Evolutionary conservation across 2,888 invertebrate genomes (phyloP).

Genomic region (Parelbella ahira): DNA sequence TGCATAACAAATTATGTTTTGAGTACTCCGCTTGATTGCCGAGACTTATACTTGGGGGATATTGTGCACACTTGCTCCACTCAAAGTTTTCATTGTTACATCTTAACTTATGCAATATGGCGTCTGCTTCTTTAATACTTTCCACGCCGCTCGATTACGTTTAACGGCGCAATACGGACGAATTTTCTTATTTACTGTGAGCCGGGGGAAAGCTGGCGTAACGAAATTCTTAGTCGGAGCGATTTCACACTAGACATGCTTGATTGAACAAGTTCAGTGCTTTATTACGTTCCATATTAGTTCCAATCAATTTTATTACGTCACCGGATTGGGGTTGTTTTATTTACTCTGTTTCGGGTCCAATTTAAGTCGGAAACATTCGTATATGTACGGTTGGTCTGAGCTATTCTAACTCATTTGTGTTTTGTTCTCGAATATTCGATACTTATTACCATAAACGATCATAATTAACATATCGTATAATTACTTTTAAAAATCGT

Average conservation of each 20-base stretch:
- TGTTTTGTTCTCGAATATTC: neutral
- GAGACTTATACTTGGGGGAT: slow-evolving; percentile 61
- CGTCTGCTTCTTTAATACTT: slow-evolving; percentile 78
- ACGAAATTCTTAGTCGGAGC: slow-evolving; percentile 51
- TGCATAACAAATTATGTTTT: slow-evolving; percentile 38
- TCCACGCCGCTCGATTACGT: slow-evolving; percentile 76
- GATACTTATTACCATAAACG: too few relatives aligned
- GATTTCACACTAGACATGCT: slow-evolving; percentile 64
- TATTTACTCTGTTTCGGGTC: slow-evolving; percentile 15
- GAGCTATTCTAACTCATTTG: neutral
- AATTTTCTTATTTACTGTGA: slow-evolving; percentile 78
- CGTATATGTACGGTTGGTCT: too few relatives aligned
- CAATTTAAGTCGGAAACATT: slow-evolving; percentile 10
- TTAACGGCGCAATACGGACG: slow-evolving; percentile 73
- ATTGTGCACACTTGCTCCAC: slow-evolving; percentile 70
- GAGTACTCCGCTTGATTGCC: slow-evolving; percentile 48
- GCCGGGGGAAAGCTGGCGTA: slow-evolving; percentile 61
- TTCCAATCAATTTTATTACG: slow-evolving; percentile 36
- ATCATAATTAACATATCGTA: too few relatives aligned
- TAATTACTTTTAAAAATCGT: too few relatives aligned
- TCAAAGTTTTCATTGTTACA: slow-evolving; percentile 77
- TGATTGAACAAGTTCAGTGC: slow-evolving; percentile 52
- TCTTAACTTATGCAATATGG: slow-evolving; percentile 78
- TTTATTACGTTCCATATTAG: slow-evolving; percentile 38
- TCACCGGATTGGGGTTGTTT: slow-evolving; percentile 23